Percentiles rank a stretch among this genome's conserved stretches.
These are phyloP conservation scores for Neuroterus valhalla DNA, from an alignment of 1,140 invertebrate species.

Conservation along the genomic window DNA sequence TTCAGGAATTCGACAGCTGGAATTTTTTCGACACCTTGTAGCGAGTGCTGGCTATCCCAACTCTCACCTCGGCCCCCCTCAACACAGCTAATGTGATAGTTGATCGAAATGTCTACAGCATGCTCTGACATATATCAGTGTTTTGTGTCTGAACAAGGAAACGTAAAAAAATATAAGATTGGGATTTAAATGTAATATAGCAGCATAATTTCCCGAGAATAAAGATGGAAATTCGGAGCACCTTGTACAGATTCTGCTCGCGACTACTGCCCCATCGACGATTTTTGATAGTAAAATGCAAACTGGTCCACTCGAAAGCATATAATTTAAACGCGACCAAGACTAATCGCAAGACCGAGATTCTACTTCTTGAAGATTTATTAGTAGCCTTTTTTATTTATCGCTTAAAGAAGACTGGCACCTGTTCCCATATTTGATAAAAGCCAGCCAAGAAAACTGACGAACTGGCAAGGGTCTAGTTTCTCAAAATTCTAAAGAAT, in stretches of 20 bases:
- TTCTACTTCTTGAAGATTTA: constrained; percentile 20
- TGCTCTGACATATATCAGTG: constrained; percentile 9
- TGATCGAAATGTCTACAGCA: constrained; percentile 30
- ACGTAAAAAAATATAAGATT: constrained; percentile 25
- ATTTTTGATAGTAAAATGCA: constrained; percentile 14
- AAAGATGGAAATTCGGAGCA: constrained; percentile 11
- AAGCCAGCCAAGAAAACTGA: constrained; percentile 14
- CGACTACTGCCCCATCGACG: constrained; percentile 24
- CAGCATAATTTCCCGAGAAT: too few relatives aligned
- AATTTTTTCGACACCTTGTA: constrained; percentile 65
- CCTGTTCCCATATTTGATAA: constrained; percentile 40
- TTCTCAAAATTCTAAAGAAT: neutral
- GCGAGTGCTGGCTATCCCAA: constrained; percentile 70
- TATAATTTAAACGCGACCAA: neutral
- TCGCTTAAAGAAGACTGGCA: constrained; percentile 34
- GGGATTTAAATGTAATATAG: too few relatives aligned
- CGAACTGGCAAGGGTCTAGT: constrained; percentile 33
- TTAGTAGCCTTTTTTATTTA: neutral
- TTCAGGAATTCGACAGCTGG: constrained; percentile 47
- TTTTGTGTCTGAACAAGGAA: neutral
- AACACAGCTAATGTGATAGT: constrained; percentile 67
- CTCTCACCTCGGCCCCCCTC: constrained; percentile 70
- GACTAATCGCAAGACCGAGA: constrained; percentile 23
- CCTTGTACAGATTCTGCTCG: constrained; percentile 8
- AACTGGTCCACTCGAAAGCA: constrained; percentile 29